phyloP scores from a whole-genome alignment of 2,113 vertebrate species.

The Hydrochoerus hydrochaeris region DNA sequence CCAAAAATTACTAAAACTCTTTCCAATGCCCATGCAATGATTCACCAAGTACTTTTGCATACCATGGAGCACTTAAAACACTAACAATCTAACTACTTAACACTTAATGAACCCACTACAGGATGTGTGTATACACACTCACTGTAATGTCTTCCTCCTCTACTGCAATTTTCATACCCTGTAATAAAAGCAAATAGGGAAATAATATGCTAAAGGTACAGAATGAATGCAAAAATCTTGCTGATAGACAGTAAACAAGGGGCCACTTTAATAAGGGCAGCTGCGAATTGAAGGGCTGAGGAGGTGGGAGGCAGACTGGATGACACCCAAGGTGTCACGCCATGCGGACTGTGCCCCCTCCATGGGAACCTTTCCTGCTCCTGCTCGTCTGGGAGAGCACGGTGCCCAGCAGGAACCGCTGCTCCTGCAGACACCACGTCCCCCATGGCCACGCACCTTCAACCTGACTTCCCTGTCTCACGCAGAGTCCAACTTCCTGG shows the following conservation, averaged over 20 bases:
- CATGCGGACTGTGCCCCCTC: neutral
- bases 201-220: neutral
- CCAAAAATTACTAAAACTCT: neutral
- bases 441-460: too few relatives aligned
- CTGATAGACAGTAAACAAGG: neutral
- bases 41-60: neutral
- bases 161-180: neutral
- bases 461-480: neutral
- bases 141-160: neutral
- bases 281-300: neutral
- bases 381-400: neutral
- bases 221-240: neutral
- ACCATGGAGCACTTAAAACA: neutral
- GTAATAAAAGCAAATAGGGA: neutral
- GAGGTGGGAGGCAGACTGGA: neutral
- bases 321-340: fast-evolving
- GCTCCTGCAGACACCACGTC: neutral
- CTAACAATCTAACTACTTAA: neutral
- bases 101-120: neutral
- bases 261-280: fast-evolving
- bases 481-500: fast-evolving
- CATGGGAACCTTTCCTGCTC: too few relatives aligned
- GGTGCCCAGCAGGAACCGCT: neutral
- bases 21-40: neutral
- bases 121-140: neutral